Evolutionary conservation across 2,888 invertebrate genomes (phyloP).

Genomic region (Acheta domesticus): DNA sequence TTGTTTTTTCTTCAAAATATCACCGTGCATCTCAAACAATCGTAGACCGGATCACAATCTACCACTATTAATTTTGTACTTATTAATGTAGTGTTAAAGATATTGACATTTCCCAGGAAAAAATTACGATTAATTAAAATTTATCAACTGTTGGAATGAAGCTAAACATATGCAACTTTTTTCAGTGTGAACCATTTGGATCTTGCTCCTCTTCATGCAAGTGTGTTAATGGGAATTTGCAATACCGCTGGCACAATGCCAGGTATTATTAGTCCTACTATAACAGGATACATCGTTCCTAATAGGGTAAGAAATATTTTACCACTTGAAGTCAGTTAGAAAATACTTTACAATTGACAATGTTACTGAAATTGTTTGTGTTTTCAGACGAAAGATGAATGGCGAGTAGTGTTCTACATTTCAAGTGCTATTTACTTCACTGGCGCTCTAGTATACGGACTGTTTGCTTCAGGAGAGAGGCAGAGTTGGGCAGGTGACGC

Average conservation of each 20-base stretch:
- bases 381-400: constrained; percentile 66
- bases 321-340: not conserved
- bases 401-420: constrained; percentile 84
- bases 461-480: constrained; percentile 74
- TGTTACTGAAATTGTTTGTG: not conserved
- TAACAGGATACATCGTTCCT: constrained; percentile 74
- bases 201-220: constrained; percentile 86
- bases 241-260: constrained; percentile 89
- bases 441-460: constrained; percentile 81
- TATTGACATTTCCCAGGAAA: not conserved
- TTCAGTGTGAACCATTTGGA: constrained; percentile 76
- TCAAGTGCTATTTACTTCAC: constrained; percentile 75
- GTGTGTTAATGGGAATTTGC: constrained; percentile 85
- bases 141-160: not conserved
- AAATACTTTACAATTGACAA: not conserved
- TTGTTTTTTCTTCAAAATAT: too few relatives aligned
- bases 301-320: constrained; percentile 56
- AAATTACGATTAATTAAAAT: not conserved
- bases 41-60: too few relatives aligned
- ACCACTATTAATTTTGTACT: too few relatives aligned
- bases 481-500: constrained; percentile 73
- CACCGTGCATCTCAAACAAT: too few relatives aligned
- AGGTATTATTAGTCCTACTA: constrained; percentile 80
- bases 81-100: too few relatives aligned
- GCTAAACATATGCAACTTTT: not conserved